Percentiles rank a stretch among this genome's conserved stretches.
Evolutionary conservation across 2,797 vertebrate genomes (phyloP).

Genomic region (Pteronotus mesoamericanus): DNA sequence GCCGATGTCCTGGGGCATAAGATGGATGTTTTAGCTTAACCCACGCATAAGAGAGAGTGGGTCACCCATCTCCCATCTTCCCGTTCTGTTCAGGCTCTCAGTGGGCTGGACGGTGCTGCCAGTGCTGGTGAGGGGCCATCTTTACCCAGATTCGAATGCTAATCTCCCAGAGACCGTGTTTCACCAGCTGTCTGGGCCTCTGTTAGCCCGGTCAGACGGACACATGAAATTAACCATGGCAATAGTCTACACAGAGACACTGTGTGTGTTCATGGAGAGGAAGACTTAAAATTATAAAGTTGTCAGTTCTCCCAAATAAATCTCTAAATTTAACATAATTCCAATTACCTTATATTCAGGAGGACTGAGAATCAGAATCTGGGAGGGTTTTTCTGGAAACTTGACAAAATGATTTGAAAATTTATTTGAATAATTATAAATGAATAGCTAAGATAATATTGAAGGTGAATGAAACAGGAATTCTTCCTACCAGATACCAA

Average conservation of each 20-base stretch:
- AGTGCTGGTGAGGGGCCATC: neutral
- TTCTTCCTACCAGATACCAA: constrained; percentile 8
- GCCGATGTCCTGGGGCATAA: neutral
- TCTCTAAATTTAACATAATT: neutral
- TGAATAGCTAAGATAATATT: neutral
- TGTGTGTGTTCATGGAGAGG: neutral
- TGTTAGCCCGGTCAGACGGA: neutral
- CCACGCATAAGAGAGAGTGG: neutral
- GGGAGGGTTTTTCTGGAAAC: neutral
- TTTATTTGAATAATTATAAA: constrained; percentile 3
- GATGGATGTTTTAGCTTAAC: neutral
- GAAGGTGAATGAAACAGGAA: neutral
- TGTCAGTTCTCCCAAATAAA: neutral
- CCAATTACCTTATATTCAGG: neutral
- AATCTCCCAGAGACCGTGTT: neutral
- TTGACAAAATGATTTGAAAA: neutral
- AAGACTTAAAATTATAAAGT: neutral
- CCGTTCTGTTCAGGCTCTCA: neutral
- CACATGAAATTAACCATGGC: neutral
- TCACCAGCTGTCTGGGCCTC: neutral
- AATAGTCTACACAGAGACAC: neutral
- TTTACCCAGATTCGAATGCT: neutral
- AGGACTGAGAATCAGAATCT: neutral
- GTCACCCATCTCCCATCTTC: neutral
- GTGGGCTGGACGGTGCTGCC: neutral